A percentile compares a stretch with the other conserved stretches of the same genome.
Evolutionary conservation across 2,113 vertebrate species (phyloP).

Genomic region (Chunga burmeisteri): DNA sequence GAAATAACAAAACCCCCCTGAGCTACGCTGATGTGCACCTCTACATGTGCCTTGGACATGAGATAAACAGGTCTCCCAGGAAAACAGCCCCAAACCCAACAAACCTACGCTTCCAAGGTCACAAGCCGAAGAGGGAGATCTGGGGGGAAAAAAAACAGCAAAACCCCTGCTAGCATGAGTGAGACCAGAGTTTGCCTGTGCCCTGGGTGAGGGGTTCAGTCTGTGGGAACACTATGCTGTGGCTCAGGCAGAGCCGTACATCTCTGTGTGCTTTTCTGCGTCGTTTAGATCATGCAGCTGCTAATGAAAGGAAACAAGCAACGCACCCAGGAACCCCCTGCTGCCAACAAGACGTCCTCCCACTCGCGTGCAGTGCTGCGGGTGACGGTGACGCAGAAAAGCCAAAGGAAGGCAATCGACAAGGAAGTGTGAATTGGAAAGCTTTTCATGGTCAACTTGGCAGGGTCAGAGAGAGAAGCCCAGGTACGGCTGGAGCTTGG

Average conservation of each 20-base stretch:
- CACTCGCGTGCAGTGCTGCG: slow-evolving; percentile 68
- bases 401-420: background rate
- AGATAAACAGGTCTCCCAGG: background rate
- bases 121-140: background rate
- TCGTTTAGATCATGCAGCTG: slow-evolving; percentile 62
- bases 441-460: slow-evolving; percentile 76
- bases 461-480: slow-evolving; percentile 67
- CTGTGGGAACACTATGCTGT: accelerated
- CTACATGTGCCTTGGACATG: background rate
- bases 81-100: background rate
- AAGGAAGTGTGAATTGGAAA: slow-evolving; percentile 43
- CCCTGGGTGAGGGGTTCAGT: background rate
- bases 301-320: slow-evolving; percentile 72
- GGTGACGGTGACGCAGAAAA: slow-evolving; percentile 60
- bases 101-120: too few species aligned
- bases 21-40: background rate
- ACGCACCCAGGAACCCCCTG: slow-evolving; percentile 69
- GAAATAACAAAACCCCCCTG: background rate
- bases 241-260: background rate
- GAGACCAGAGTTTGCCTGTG: background rate
- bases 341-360: slow-evolving; percentile 66
- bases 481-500: slow-evolving; percentile 33
- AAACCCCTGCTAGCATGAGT: accelerated
- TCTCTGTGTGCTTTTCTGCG: background rate
- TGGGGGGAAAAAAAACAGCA: background rate